Evolutionary conservation across 1,140 invertebrate genomes (phyloP), one percentile per base, ranked within the genome.

Genomic region (Sitobion miscanthi): DNA sequence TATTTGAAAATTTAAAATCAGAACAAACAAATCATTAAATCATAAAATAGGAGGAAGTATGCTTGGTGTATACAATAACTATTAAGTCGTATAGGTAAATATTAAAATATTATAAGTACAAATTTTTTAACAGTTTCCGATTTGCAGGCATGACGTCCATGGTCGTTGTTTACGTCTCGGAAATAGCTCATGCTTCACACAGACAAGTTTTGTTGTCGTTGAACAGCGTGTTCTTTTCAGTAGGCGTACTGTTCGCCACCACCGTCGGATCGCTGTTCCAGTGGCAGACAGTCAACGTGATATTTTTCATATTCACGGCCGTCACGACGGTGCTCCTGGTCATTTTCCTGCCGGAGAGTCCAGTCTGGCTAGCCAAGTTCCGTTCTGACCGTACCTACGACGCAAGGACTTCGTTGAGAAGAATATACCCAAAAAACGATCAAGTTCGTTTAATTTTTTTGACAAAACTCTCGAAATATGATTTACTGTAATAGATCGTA

Each of bases 161-260:
- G 11, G 94, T 94, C 14, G 25, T 96, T 25, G 95, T 96, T 21
- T 97, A 96, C 94, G 96, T 96, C 21, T 96, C 96, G 30, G 96
- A 97, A 95, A 96, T 96, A 7, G 95, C 96, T 14, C 96, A 96
- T 95, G 95, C 96, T 4, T 94, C 95, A 91, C 95, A 96, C 38
- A 94, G 96, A 85, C 95, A 96, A 47, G 96, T 96, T 95, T 94
- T 96, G 11, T 94, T 96, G 0, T 95, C 96, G 62, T 94, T 96
- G 4, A 96, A 96, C 94, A 96, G 96, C n/a, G 96, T 94, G 94
- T 95, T 93, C 94, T 94, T 95, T 30, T 94, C 94, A 11, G 62
- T 94, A 14, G 96, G 96, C 87, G 96, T 96, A 94, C 94, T 97
- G 1, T 94, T 96, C 0, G 96, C 94, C 14, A 94, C 94, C 2